phyloP scores from a whole-genome alignment of 1,140 invertebrate genomes.

The Drosophila littoralis region DNA sequence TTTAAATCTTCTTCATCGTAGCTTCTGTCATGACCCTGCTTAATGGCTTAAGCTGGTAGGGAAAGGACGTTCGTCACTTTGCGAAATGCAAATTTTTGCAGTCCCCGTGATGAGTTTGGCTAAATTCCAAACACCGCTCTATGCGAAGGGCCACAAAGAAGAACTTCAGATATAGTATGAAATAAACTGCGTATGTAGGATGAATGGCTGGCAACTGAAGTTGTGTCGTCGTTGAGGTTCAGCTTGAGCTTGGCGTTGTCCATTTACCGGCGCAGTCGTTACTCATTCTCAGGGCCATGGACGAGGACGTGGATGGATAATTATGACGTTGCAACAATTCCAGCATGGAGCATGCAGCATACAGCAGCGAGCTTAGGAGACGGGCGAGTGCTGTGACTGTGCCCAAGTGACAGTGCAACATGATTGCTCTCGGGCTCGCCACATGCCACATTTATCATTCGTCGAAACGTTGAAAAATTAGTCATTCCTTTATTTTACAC shows the following conservation, averaged over 20 bases:
- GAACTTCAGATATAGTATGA: conserved; percentile 12
- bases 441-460: conserved; percentile 83
- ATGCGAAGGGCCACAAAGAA: conserved; percentile 1
- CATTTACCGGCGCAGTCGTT: conserved; percentile 76
- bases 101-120: conserved; percentile 37
- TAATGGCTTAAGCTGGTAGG: conserved; percentile 53
- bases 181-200: conserved; percentile 26
- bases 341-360: conserved; percentile 34
- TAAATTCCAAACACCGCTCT: conserved; percentile 24
- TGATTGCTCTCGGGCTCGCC: conserved; percentile 82
- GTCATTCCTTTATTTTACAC: conserved; percentile 83
- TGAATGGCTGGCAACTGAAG: conserved; percentile 38
- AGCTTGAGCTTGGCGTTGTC: conserved; percentile 40
- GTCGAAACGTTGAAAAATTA: conserved; percentile 83
- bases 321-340: conserved; percentile 83
- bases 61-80: conserved; percentile 58
- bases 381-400: conserved; percentile 33
- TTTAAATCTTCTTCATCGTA: conserved; percentile 49
- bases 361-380: conserved; percentile 58
- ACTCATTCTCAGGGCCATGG: conserved; percentile 74
- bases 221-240: conserved; percentile 30
- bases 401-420: conserved; percentile 80
- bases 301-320: conserved; percentile 69
- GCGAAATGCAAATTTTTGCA: conserved; percentile 69
- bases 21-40: conserved; percentile 45